A percentile compares a stretch with the other conserved stretches of the same genome.
phyloP scores from a whole-genome alignment of 2,113 vertebrate species.

The Neodontobutis hainanensis region DNA sequence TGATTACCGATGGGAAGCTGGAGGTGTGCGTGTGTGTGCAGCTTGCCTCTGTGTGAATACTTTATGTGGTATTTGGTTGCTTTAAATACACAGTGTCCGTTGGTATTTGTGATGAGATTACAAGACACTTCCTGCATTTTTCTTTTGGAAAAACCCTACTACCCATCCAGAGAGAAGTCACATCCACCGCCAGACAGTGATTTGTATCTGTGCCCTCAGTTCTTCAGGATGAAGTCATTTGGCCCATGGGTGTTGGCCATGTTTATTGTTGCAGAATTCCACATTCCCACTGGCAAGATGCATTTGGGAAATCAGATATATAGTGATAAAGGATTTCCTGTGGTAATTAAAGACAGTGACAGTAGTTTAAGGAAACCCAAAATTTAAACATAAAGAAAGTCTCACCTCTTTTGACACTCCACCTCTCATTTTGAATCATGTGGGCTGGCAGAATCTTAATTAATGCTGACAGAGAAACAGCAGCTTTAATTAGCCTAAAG shows the following conservation, averaged over 20 bases:
- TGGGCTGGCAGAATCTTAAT: background rate
- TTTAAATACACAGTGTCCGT: conserved; percentile 9
- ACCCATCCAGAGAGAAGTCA: conserved; percentile 58
- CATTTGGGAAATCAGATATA: background rate
- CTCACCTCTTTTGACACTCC: conserved; percentile 28
- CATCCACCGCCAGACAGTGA: conserved; percentile 47
- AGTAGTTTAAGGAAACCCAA: background rate
- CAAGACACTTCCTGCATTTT: conserved; percentile 36
- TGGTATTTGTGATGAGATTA: conserved; percentile 25
- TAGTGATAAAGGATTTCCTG: background rate
- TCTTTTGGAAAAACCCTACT: conserved; percentile 58
- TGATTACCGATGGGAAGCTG: conserved; percentile 39
- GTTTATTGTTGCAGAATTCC: conserved; percentile 41
- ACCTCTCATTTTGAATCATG: conserved; percentile 2
- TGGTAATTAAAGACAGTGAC: background rate
- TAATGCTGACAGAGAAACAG: background rate
- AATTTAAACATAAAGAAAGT: conserved; percentile 3
- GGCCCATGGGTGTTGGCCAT: conserved; percentile 8
- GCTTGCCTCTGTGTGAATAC: background rate
- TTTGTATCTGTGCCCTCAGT: conserved; percentile 49
- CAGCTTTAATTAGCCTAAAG: background rate
- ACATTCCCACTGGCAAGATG: background rate
- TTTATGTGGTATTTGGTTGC: conserved; percentile 4
- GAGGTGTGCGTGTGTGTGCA: conserved; percentile 23
- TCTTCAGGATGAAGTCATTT: conserved; percentile 35